These are phyloP conservation scores for Pipistrellus pipistrellus DNA, from an alignment of 2,797 vertebrate genomes.

Conservation along the genomic window DNA sequence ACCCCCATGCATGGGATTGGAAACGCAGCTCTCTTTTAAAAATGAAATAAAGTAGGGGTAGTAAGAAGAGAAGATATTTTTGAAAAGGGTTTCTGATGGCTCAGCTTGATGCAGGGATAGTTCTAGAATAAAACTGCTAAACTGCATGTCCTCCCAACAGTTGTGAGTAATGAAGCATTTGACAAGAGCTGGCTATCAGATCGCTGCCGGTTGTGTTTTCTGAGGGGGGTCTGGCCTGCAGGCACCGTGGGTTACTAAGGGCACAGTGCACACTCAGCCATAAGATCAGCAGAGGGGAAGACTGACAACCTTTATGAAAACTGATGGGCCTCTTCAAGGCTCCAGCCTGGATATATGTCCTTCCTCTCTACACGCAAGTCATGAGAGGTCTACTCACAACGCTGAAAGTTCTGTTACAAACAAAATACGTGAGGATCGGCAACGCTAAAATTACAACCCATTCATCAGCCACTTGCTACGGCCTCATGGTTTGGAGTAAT, in stretches of 20 bases:
- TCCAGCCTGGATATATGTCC: background rate
- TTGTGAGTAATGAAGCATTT: background rate
- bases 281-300: background rate
- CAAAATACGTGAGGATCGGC: background rate
- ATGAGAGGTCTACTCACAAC: background rate
- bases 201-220: background rate
- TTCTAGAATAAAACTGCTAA: background rate
- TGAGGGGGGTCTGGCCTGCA: background rate
- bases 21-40: background rate
- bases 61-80: background rate
- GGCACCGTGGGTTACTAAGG: background rate
- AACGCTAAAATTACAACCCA: conserved; percentile 6
- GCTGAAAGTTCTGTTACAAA: conserved; percentile 43
- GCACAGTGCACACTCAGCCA: background rate
- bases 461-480: conserved; percentile 57
- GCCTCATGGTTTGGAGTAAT: conserved; percentile 78
- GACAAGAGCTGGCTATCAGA: background rate
- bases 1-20: background rate
- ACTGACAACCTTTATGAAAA: conserved; percentile 50
- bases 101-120: background rate
- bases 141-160: background rate
- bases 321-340: conserved; percentile 23
- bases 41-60: background rate
- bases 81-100: background rate
- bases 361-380: background rate